Base-by-base conservation (phyloP, 1,140 invertebrate species). In the Drosophila punjabiensis region DNA sequence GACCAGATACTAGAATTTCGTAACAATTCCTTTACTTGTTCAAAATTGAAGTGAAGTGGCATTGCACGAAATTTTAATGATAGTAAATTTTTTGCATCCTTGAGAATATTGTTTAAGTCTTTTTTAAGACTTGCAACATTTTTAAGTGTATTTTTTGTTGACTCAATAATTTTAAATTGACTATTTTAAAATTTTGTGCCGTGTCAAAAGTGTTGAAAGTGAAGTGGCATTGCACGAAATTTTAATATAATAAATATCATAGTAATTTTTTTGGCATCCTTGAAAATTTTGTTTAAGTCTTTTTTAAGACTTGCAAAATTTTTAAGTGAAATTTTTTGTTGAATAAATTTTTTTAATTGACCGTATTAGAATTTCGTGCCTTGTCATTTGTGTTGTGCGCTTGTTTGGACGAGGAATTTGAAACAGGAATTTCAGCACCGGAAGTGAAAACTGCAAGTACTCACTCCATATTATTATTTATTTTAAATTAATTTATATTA, bases 81-180 rank as follows among this genome's bases (percentile, higher is more conserved):
- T 16, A 14, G 20, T 48, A 24, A 48, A 20, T 20, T 45, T 45
- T 45, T 45, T 45, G 43, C 9, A 28, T 50, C 24, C 24, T 50
- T 50, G 24, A 10, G 9, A 10, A 52, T 10, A 10, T 52, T 52
- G 14, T 52, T 52, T 20, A 5, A 52, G 48, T 30, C 48, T 52
- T 52, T 52, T 52, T 30, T n/a, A 52, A 52, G 28, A 52, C 24
- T 52, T 47, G 11, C 6, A 24, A 20, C 7, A 47, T 47, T 47
- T 47, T 47, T 10, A 45, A 13, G 18, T 20, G 24, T 24, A 4
- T 28, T 50, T 9, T 45, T 28, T 50, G 4, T 45, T 45, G 5
- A 45, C 0, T 20, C 11, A 45, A 2, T 13, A 24, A 11, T 45
- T 45, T 45, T 11, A 11, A 45, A 20, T 20, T 45, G 4, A 9